Conservation (phyloP, 2,888 invertebrate genomes). For the Cerceris rybyensis region DNA sequence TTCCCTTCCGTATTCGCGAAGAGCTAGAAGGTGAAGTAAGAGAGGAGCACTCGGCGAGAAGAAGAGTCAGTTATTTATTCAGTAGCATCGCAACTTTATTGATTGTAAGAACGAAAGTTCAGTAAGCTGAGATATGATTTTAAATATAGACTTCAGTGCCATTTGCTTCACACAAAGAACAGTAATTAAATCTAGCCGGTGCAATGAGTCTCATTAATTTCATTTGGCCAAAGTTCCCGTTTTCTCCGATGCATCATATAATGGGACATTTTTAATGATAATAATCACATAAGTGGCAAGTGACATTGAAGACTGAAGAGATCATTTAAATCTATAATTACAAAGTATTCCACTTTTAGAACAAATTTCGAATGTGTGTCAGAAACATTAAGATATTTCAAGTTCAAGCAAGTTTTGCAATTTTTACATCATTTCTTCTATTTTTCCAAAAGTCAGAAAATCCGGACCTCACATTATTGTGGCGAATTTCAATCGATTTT, state of each 20-base stretch:
- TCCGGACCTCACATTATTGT: neutral
- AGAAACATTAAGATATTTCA: neutral
- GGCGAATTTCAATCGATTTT: neutral
- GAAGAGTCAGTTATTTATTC: neutral
- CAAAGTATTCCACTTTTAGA: neutral
- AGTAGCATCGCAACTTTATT: neutral
- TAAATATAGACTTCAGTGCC: neutral
- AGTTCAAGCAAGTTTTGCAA: neutral
- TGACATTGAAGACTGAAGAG: neutral
- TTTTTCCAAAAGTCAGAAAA: neutral
- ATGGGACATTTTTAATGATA: neutral
- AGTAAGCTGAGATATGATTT: neutral
- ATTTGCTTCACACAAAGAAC: neutral
- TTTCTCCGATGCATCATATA: neutral
- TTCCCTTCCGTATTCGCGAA: neutral
- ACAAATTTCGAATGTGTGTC: neutral
- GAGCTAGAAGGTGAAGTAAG: neutral
- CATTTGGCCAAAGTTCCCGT: neutral
- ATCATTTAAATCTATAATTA: neutral
- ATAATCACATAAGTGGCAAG: neutral
- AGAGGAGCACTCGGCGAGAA: neutral
- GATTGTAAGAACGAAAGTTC: neutral
- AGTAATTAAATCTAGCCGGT: neutral
- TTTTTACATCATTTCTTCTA: neutral
- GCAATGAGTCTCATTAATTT: neutral